Base-by-base conservation (phyloP, 2,888 invertebrate species). In the Microctonus aethiopoides region DNA sequence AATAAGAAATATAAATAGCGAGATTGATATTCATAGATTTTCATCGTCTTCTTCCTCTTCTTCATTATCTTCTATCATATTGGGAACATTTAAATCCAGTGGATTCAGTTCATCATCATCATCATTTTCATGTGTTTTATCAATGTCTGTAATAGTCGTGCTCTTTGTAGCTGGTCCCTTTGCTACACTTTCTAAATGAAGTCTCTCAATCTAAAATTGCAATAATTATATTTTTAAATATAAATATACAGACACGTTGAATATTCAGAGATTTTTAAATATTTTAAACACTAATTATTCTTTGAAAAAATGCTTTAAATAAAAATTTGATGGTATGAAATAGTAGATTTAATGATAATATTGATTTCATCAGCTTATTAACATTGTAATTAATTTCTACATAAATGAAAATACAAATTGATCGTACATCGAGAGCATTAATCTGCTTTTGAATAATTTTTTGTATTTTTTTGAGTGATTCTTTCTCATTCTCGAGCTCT, bases 371-470 rank as follows among this genome's bases (percentile, higher is more conserved):
- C n/a, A n/a, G n/a, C n/a, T n/a, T n/a, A n/a, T n/a, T n/a, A n/a
- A n/a, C n/a, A n/a, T n/a, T n/a, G n/a, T n/a, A n/a, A n/a, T n/a
- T n/a, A n/a, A n/a, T n/a, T n/a, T n/a, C n/a, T n/a, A n/a, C n/a
- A 24, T 16, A 29, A 16, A 22, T 57, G 10, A 9, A 24, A 24
- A 24, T 0, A 13, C 16, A 36, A 54, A 13, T 67, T 62, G 26
- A 61, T 62, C 63, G 70, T 70, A 84, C 85, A 79, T 84, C 79
- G 13, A 86, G 73, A 29, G 80, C 78, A 68, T 84, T 78, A 29
- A 83, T 74, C 75, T 85, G 84, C 51, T 77, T 70, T n/a, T 85
- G 81, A 16, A 85, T 78, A 64, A 81, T 79, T 0, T 74, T 16
- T n/a, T 84, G 60, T 34, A 81, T 67, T 24, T 77, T 75, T 29